Conservation (phyloP, 2,888 invertebrate species). For the Drosophila infuscata region DNA sequence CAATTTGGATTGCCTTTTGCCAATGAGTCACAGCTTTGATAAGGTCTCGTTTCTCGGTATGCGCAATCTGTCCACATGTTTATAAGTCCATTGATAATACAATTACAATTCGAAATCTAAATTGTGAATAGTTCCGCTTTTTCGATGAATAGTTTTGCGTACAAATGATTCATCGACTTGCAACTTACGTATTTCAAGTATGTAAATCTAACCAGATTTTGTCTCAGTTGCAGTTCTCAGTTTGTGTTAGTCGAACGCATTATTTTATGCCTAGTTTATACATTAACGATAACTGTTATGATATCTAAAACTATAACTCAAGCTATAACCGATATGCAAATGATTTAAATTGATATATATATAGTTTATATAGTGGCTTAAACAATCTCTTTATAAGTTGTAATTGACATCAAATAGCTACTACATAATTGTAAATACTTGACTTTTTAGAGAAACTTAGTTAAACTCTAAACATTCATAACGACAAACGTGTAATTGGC, state of each 20-base stretch:
- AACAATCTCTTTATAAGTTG: neutral
- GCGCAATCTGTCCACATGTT: neutral
- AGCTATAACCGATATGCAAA: neutral
- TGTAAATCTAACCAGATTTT: neutral
- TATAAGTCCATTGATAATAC: neutral
- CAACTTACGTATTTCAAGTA: neutral
- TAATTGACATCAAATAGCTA: neutral
- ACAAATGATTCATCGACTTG: neutral
- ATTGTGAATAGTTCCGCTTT: neutral
- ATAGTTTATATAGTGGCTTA: neutral
- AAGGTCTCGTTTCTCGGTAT: neutral
- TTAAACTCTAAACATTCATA: neutral
- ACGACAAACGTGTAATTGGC: neutral
- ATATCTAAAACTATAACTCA: neutral
- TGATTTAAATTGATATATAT: neutral
- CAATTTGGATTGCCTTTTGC: neutral
- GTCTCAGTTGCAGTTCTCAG: conserved; percentile 27
- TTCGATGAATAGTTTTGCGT: neutral
- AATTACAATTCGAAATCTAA: neutral
- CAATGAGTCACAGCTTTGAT: neutral
- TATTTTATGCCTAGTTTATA: neutral
- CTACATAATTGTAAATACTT: neutral
- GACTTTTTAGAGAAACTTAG: neutral
- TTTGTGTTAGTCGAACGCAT: conserved; percentile 26
- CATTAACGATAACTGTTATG: too few relatives aligned